Conservation (phyloP, 2,888 invertebrate species). For the Euphydryas editha region DNA sequence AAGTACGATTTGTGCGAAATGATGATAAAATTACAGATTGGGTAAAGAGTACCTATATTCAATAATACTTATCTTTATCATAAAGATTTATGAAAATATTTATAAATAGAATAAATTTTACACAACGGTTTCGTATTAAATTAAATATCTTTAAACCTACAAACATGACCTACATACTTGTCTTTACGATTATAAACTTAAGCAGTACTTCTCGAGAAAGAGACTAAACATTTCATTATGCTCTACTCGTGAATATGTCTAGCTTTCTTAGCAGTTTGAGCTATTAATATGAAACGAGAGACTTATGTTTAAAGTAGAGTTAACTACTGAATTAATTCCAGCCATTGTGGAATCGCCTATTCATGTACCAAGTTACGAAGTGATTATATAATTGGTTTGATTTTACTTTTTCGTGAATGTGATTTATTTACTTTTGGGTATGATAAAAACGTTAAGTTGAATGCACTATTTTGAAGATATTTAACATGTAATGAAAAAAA, state of each 20-base stretch:
- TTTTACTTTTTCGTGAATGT: not conserved
- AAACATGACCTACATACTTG: not conserved
- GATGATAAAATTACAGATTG: no score
- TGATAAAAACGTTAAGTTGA: no score
- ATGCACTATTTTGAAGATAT: no score
- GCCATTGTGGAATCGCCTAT: conserved; percentile 10
- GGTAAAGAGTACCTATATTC: no score
- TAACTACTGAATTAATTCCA: conserved; percentile 6
- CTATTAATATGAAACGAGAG: conserved; percentile 6
- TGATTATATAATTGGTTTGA: not conserved
- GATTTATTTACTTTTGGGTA: not conserved
- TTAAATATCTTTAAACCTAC: not conserved
- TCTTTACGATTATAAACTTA: not conserved
- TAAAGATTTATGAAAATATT: no score
- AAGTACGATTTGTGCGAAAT: no score
- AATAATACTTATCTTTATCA: no score
- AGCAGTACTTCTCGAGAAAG: not conserved
- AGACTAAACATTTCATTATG: not conserved
- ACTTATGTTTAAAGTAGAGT: conserved; percentile 2
- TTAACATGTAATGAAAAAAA: no score
- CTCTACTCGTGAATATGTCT: not conserved
- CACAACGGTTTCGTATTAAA: not conserved
- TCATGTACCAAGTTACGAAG: not conserved
- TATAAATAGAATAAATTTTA: no score
- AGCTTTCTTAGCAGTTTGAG: not conserved